Conservation (phyloP, 1,140 invertebrate species). For the Choristoneura fumiferana region DNA sequence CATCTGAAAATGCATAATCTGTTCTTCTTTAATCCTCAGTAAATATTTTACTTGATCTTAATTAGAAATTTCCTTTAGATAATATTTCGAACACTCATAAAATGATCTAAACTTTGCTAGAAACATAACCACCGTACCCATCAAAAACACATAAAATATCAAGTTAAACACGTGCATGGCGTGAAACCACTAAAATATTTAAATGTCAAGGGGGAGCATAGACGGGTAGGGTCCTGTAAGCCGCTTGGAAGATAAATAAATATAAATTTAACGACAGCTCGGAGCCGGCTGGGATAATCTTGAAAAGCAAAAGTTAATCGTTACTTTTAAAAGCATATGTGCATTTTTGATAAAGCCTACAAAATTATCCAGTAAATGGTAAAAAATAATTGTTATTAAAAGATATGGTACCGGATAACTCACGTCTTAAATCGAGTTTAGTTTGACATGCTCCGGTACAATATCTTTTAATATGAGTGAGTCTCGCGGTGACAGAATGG, state of each 20-base stretch:
- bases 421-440: too few species aligned
- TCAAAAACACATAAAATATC: slow-evolving; percentile 15
- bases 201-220: background rate
- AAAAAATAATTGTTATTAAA: background rate
- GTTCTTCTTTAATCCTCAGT: too few species aligned
- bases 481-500: too few species aligned
- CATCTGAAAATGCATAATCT: too few species aligned
- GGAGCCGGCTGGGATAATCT: background rate
- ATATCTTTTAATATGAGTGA: too few species aligned
- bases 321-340: background rate
- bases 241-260: slow-evolving; percentile 11
- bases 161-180: slow-evolving; percentile 11
- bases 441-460: too few species aligned
- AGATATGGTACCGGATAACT: too few species aligned
- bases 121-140: background rate
- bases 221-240: slow-evolving; percentile 7
- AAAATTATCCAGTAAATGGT: background rate
- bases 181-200: slow-evolving; percentile 10
- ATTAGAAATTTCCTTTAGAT: too few species aligned
- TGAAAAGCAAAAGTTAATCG: background rate
- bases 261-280: slow-evolving; percentile 13
- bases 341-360: too few species aligned
- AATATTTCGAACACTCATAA: background rate
- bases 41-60: too few species aligned
- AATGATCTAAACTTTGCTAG: background rate